Evolutionary conservation across 2,797 vertebrate genomes (phyloP).

Genomic region (Poecilia gillii): DNA sequence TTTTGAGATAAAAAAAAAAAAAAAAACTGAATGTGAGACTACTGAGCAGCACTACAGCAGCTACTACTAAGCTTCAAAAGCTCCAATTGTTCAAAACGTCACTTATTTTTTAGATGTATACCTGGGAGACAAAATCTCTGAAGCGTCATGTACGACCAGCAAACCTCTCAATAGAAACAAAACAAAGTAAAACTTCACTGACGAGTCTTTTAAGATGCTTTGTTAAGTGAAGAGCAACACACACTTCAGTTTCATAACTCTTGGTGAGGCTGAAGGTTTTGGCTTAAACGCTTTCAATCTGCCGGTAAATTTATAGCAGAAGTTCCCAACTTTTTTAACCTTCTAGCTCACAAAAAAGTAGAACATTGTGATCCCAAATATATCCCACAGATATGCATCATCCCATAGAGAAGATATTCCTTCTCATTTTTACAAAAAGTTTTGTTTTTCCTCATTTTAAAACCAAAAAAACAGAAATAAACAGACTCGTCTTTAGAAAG

Average conservation of each 20-base stretch:
- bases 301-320: neutral
- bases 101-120: neutral
- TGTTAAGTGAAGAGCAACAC: neutral
- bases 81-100: neutral
- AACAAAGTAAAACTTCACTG: neutral
- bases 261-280: neutral
- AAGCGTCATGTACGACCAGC: neutral
- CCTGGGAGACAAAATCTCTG: neutral
- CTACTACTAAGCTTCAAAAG: neutral
- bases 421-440: no score
- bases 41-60: neutral
- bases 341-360: neutral
- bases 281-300: neutral
- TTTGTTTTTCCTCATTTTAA: neutral
- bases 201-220: no score
- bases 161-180: neutral
- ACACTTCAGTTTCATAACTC: neutral
- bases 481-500: neutral
- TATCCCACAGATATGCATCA: neutral
- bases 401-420: neutral
- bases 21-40: no score
- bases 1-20: neutral
- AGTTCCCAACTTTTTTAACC: neutral
- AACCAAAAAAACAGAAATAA: neutral
- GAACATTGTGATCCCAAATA: neutral